Evolutionary conservation across 2,113 vertebrate genomes (phyloP).

Genomic region (Alethe diademata): DNA sequence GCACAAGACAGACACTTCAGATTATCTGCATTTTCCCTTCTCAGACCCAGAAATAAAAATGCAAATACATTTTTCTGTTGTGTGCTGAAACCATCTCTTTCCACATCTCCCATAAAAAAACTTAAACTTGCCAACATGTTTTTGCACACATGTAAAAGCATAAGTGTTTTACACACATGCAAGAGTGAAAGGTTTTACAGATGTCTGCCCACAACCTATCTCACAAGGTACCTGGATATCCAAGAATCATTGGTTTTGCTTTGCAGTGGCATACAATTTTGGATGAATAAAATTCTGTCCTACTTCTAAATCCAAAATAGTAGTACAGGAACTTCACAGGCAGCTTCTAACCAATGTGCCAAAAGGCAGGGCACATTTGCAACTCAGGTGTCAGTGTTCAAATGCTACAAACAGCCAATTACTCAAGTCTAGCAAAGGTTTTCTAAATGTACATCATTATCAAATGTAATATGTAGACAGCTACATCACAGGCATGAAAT

Average conservation of each 20-base stretch:
- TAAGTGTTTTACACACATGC: neutral
- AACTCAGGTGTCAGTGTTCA: neutral
- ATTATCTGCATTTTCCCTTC: neutral
- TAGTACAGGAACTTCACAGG: neutral
- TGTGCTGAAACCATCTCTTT: neutral
- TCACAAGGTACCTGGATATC: neutral
- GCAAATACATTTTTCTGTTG: neutral
- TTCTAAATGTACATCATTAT: neutral
- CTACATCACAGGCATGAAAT: neutral
- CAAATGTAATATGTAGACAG: neutral
- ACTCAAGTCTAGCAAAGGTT: neutral
- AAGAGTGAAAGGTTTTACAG: neutral
- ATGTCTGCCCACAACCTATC: neutral
- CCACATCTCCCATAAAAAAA: neutral
- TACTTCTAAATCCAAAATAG: neutral
- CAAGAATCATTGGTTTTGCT: neutral
- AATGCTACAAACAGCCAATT: neutral
- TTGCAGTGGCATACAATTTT: neutral
- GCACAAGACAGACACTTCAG: neutral
- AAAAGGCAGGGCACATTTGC: neutral
- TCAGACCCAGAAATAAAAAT: neutral
- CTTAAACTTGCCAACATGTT: neutral
- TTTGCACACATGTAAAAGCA: neutral
- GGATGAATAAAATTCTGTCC: neutral
- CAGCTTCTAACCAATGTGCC: neutral